These are phyloP conservation scores for Sarcophaga subvicina DNA, from an alignment of 2,888 invertebrate genomes.

Conservation along the genomic window DNA sequence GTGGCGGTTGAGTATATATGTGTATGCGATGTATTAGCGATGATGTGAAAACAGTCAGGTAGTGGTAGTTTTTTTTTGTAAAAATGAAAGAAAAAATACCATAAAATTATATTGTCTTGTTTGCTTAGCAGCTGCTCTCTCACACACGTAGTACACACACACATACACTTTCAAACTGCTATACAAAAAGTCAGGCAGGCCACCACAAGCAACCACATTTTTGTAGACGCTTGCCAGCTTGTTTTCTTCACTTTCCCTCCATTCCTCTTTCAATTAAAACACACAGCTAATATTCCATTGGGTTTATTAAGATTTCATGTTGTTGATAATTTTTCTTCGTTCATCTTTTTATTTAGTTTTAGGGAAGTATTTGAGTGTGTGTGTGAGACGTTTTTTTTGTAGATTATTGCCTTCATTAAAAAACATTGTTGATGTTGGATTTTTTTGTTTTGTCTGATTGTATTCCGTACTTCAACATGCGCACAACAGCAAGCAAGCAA, in stretches of 20 bases:
- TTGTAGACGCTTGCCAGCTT: conserved; percentile 46
- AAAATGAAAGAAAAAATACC: conserved; percentile 66
- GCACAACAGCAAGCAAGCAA: conserved; percentile 69
- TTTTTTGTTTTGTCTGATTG: conserved; percentile 30
- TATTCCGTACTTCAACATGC: conserved; percentile 69
- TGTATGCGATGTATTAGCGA: conserved; percentile 4
- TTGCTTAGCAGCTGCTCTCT: conserved; percentile 56
- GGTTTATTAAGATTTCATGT: conserved; percentile 56
- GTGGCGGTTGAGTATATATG: conserved; percentile 26
- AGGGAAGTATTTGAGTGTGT: conserved; percentile 18
- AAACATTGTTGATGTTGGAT: conserved; percentile 33
- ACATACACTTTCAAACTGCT: not conserved
- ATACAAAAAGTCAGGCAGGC: conserved; percentile 20
- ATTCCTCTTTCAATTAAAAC: conserved; percentile 23
- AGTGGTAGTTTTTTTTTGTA: conserved; percentile 59
- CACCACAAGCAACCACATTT: conserved; percentile 60
- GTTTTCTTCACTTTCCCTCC: conserved; percentile 48
- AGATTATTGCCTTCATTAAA: conserved; percentile 54
- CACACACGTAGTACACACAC: not conserved
- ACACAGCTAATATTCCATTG: conserved; percentile 12
- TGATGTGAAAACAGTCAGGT: conserved; percentile 58
- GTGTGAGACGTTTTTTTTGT: conserved; percentile 55
- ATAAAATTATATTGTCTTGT: conserved; percentile 41
- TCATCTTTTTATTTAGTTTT: conserved; percentile 67
- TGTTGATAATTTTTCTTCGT: conserved; percentile 64